Base-by-base conservation (phyloP, 2,113 vertebrate genomes). In the Ailurus styani region DNA sequence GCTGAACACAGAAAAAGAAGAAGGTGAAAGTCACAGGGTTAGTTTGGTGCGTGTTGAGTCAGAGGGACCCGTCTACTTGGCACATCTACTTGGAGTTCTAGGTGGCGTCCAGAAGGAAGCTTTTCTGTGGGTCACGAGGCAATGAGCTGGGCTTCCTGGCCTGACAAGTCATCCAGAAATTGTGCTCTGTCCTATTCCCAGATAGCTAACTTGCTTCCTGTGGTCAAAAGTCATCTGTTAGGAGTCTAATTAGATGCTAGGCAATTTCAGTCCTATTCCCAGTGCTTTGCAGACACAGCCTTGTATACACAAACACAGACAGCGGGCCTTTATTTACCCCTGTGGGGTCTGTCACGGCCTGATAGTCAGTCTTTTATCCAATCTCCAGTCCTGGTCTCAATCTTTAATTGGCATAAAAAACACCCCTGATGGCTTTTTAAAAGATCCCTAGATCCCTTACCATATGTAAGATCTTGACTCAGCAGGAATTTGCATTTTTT, bases 361-460 rank as follows among this genome's bases (percentile, higher is more conserved):
- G 14, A 70, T 14, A 57, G 50, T 54, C 23, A 50, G 13, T 82
- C 27, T 82, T 86, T 83, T 73, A 81, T 3, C 34, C 47, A 91
- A n/a, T 57, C 66, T 87, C 47, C 37, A 83, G 66, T 8, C 1
- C 66, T 57, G 66, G 4, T 87, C 66, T 66, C 37, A 42, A 37
- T 60, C 14, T 92, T 95, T 89, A 70, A 84, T 87, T 84, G 70
- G 23, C n/a, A 77, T 78, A 83, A 91, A 77, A 95, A 92, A 60
- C 45, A 88, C 7, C 18, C 50, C 6, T 31, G 47, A 4, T 70
- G 68, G 9, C 7, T 88, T 87, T 45, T 60, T 57, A 60, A 87
- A 91, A 52, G 34, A 91, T 77, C 50, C 37, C 29, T 83, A 62
- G 34, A 77, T 45, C 8, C 34, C 60, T 75, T 47, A 29, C 14